These are phyloP conservation scores for Hetaerina titia DNA, from an alignment of 2,888 invertebrate genomes.

Conservation along the genomic window DNA sequence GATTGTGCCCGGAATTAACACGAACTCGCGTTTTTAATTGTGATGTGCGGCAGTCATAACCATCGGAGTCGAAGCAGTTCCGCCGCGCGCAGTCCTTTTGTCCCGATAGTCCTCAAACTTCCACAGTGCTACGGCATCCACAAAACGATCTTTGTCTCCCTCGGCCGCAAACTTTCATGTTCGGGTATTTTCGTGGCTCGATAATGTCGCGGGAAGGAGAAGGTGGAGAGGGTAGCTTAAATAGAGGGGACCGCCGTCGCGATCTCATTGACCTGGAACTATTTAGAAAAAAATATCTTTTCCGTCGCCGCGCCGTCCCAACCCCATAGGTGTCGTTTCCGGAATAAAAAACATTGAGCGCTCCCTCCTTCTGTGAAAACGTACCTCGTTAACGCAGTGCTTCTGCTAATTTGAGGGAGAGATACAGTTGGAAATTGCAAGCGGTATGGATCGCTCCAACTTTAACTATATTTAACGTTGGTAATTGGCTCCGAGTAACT, in stretches of 20 bases:
- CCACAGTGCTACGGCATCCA: constrained; percentile 4
- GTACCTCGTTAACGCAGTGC: constrained; percentile 34
- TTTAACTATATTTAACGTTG: constrained; percentile 8
- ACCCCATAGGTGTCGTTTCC: neutral
- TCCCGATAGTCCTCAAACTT: neutral
- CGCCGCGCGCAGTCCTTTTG: neutral
- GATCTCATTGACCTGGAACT: constrained; percentile 32
- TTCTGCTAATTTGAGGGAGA: constrained; percentile 30
- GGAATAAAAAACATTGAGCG: neutral
- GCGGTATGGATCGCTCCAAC: constrained; percentile 9
- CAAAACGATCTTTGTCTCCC: constrained; percentile 25
- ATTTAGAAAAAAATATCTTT: neutral
- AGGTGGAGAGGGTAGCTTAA: neutral
- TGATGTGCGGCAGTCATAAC: constrained; percentile 37
- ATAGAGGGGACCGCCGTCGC: neutral
- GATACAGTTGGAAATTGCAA: constrained; percentile 19
- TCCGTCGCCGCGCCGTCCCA: neutral
- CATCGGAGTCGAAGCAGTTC: neutral
- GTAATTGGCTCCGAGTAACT: constrained; percentile 33
- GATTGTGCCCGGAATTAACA: constrained; percentile 18
- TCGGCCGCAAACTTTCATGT: constrained; percentile 19
- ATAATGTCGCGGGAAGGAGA: neutral
- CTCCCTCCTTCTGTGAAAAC: neutral
- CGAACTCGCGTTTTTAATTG: constrained; percentile 23
- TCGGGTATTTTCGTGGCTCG: neutral